These are phyloP conservation scores for Morone chrysops DNA, from an alignment of 2,113 vertebrate genomes.

Conservation along the genomic window DNA sequence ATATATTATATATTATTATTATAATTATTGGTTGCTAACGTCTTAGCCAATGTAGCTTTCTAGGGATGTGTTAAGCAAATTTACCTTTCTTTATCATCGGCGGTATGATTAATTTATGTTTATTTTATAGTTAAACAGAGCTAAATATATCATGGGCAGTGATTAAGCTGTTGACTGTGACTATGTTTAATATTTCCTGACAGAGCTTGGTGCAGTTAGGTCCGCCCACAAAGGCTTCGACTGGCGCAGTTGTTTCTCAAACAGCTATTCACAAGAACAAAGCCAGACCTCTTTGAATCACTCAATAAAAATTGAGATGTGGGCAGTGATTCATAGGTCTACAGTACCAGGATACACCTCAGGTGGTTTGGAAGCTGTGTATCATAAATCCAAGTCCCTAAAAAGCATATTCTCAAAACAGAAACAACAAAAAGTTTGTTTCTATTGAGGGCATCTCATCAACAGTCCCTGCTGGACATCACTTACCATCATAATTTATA, in stretches of 20 bases:
- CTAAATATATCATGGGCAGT: background rate
- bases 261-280: slow-evolving; percentile 23
- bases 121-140: background rate
- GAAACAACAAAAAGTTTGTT: slow-evolving; percentile 13
- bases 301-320: background rate
- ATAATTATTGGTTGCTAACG: background rate
- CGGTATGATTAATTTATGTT: background rate
- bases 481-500: slow-evolving; percentile 63
- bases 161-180: slow-evolving; percentile 6
- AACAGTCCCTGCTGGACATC: slow-evolving; percentile 70
- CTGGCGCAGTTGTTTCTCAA: slow-evolving; percentile 7
- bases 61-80: no score
- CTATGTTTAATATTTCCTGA: slow-evolving; percentile 13
- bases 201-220: slow-evolving; percentile 18
- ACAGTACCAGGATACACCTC: background rate
- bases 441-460: slow-evolving; percentile 37
- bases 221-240: slow-evolving; percentile 5
- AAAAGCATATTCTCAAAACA: slow-evolving; percentile 6
- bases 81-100: background rate
- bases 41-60: background rate
- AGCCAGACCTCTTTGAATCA: slow-evolving; percentile 14
- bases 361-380: slow-evolving; percentile 1
- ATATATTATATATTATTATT: no score
- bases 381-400: slow-evolving; percentile 18
- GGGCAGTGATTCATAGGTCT: slow-evolving; percentile 21